Evolutionary conservation across 2,888 invertebrate genomes (phyloP).

Genomic region (Hetaerina titia): DNA sequence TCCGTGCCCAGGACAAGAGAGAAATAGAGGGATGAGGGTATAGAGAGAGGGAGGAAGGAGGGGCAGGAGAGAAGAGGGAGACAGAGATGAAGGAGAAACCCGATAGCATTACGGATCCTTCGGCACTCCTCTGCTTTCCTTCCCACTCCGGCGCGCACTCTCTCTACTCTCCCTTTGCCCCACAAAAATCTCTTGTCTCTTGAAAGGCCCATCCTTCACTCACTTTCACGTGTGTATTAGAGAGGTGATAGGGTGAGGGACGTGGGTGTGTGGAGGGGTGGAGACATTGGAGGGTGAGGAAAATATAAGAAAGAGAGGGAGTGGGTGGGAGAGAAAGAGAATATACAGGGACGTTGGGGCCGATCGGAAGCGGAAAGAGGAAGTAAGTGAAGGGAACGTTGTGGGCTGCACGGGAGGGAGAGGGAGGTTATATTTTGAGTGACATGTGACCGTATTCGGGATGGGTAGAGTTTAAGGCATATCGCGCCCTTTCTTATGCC

Average conservation of each 20-base stretch:
- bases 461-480: background rate
- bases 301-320: background rate
- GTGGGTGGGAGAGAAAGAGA: background rate
- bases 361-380: background rate
- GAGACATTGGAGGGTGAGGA: background rate
- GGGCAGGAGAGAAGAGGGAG: background rate
- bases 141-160: background rate
- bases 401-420: background rate
- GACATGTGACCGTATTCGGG: background rate
- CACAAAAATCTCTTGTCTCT: conserved; percentile 2
- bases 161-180: background rate
- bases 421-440: background rate
- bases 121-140: background rate
- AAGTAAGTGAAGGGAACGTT: background rate
- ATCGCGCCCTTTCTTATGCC: background rate
- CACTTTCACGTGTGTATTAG: background rate
- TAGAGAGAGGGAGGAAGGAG: background rate
- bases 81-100: background rate
- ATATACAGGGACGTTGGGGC: background rate
- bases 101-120: conserved; percentile 2
- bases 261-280: background rate
- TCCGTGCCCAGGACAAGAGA: background rate
- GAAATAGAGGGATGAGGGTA: background rate
- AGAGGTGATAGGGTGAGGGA: background rate
- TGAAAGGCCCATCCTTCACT: background rate